Conservation (phyloP, 1,140 invertebrate genomes). For the Schmidtea mediterranea region DNA sequence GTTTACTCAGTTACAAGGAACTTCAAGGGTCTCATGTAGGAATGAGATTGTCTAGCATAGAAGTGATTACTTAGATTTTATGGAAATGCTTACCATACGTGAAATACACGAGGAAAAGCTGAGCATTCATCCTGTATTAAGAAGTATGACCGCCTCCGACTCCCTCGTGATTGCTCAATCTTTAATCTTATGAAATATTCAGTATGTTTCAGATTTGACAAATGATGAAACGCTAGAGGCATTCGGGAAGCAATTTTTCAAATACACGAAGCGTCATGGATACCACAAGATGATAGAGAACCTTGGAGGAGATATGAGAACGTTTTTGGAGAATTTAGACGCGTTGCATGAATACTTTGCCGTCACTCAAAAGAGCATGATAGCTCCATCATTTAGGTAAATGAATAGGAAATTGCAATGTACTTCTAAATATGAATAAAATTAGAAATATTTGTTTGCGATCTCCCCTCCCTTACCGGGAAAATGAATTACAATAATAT, state of each 20-base stretch:
- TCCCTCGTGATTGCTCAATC: too few species aligned
- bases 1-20: too few species aligned
- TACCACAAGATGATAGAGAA: conserved; percentile 23
- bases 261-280: conserved; percentile 18
- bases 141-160: too few species aligned
- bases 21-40: too few species aligned
- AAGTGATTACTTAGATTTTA: too few species aligned
- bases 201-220: conserved; percentile 12
- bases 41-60: too few species aligned
- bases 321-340: conserved; percentile 23
- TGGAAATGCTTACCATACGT: too few species aligned
- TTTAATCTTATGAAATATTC: too few species aligned
- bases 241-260: conserved; percentile 23
- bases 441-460: too few species aligned
- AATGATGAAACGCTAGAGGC: conserved; percentile 16
- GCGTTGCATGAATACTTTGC: conserved; percentile 20
- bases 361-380: conserved; percentile 18
- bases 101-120: too few species aligned
- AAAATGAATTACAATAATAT: background rate
- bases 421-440: background rate
- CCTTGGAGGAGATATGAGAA: conserved; percentile 17
- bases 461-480: too few species aligned
- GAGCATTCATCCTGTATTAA: too few species aligned
- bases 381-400: conserved; percentile 22
- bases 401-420: background rate